Percentiles rank a stretch among this genome's conserved stretches.
phyloP scores from a whole-genome alignment of 2,113 vertebrate species.

The Nettapus auritus region DNA sequence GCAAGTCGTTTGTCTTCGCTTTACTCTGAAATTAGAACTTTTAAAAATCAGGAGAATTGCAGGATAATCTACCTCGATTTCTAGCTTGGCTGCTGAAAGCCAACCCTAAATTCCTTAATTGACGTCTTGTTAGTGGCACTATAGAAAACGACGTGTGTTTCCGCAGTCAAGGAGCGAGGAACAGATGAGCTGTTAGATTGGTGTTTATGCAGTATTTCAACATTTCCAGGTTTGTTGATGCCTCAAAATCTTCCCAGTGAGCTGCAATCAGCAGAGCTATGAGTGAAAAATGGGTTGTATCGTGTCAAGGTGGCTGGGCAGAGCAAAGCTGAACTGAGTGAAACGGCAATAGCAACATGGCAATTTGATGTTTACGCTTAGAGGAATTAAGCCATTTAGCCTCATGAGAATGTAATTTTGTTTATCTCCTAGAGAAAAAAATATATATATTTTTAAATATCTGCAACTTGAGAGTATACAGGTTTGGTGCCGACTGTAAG shows the following conservation, averaged over 20 bases:
- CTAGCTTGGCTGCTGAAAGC: not conserved
- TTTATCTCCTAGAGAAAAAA: not conserved
- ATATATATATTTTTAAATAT: no score
- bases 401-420: not conserved
- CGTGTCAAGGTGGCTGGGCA: not conserved
- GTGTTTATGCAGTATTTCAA: not conserved
- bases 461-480: not conserved
- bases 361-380: not conserved
- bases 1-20: not conserved
- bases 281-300: not conserved
- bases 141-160: not conserved
- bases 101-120: not conserved
- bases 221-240: not conserved
- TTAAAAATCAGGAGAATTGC: not conserved
- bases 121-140: not conserved
- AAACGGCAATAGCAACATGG: not conserved
- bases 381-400: not conserved
- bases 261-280: not conserved
- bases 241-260: not conserved
- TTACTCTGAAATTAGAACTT: not conserved
- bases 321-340: not conserved
- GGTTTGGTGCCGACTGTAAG: not conserved
- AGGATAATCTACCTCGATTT: not conserved
- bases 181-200: not conserved
- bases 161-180: not conserved